phyloP scores from a whole-genome alignment of 2,797 vertebrate genomes.

The Ctenochaetus hawaiiensis region DNA sequence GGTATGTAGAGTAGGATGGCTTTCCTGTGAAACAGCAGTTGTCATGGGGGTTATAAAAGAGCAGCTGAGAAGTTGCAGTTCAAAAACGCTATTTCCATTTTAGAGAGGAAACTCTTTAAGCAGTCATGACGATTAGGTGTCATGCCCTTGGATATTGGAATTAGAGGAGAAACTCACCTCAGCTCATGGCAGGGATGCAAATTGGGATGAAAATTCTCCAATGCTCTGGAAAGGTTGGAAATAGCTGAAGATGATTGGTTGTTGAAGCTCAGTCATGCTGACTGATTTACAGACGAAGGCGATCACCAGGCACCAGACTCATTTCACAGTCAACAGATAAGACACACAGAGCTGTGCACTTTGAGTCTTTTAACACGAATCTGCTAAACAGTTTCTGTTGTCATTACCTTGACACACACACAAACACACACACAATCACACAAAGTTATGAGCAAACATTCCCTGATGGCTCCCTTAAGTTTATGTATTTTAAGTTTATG shows the following conservation, averaged over 20 bases:
- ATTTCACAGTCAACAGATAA: constrained; percentile 76
- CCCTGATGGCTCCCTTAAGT: neutral
- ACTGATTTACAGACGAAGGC: constrained; percentile 19
- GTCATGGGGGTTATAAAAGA: constrained; percentile 58
- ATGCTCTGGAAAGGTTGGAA: neutral
- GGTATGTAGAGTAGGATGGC: constrained; percentile 67
- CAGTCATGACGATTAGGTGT: constrained; percentile 5
- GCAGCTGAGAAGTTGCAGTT: constrained; percentile 53
- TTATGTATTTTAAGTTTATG: neutral
- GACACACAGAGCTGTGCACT: constrained; percentile 49
- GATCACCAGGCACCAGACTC: constrained; percentile 16
- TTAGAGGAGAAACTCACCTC: neutral
- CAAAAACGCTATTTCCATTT: constrained; percentile 39
- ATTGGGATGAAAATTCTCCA: neutral
- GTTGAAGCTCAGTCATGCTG: neutral
- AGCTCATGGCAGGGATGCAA: neutral
- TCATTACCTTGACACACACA: constrained; percentile 51
- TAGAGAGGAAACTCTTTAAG: constrained; percentile 5
- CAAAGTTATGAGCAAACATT: constrained; percentile 7
- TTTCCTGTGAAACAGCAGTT: constrained; percentile 66
- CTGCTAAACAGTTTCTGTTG: constrained; percentile 43
- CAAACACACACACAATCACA: neutral
- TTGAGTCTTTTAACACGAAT: constrained; percentile 49
- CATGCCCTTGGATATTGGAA: constrained; percentile 6
- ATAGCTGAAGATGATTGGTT: neutral